A percentile compares a stretch with the other conserved stretches of the same genome.
phyloP scores from a whole-genome alignment of 2,888 invertebrate species.

The Gryllus longicercus region DNA sequence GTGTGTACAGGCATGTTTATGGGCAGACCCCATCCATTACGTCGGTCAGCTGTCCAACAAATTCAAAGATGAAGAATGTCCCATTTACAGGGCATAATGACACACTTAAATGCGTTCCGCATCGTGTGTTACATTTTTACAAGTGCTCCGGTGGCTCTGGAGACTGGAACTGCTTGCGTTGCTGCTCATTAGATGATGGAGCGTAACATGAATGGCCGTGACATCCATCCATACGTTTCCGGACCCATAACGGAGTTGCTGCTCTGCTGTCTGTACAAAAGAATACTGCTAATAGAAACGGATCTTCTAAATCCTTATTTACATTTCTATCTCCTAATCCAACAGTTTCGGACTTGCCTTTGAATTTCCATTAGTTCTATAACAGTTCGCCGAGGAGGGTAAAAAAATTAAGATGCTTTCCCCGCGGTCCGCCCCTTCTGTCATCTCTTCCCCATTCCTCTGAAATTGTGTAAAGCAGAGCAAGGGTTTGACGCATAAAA shows the following conservation, averaged over 20 bases:
- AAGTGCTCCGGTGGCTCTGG: background rate
- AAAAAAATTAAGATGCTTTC: slow-evolving; percentile 4
- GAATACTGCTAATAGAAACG: background rate
- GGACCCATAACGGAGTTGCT: background rate
- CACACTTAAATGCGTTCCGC: slow-evolving; percentile 11
- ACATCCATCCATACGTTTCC: too few species aligned
- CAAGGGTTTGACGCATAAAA: slow-evolving; percentile 10
- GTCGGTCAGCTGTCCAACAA: background rate
- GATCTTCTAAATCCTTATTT: background rate
- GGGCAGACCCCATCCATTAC: slow-evolving; percentile 4
- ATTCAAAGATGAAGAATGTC: slow-evolving; percentile 2
- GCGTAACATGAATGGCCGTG: too few species aligned
- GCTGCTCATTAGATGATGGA: too few species aligned
- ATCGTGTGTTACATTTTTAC: background rate
- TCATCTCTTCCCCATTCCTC: background rate
- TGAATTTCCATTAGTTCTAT: slow-evolving; percentile 5
- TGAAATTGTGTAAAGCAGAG: background rate
- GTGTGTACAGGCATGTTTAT: slow-evolving; percentile 17
- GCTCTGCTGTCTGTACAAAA: background rate
- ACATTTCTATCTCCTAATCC: slow-evolving; percentile 17
- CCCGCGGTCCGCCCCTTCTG: background rate
- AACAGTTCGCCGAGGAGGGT: slow-evolving; percentile 3
- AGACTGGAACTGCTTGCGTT: background rate
- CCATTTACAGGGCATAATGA: background rate
- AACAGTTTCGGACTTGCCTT: background rate